Conservation (phyloP, 2,888 invertebrate species). For the Latrodectus elegans region DNA sequence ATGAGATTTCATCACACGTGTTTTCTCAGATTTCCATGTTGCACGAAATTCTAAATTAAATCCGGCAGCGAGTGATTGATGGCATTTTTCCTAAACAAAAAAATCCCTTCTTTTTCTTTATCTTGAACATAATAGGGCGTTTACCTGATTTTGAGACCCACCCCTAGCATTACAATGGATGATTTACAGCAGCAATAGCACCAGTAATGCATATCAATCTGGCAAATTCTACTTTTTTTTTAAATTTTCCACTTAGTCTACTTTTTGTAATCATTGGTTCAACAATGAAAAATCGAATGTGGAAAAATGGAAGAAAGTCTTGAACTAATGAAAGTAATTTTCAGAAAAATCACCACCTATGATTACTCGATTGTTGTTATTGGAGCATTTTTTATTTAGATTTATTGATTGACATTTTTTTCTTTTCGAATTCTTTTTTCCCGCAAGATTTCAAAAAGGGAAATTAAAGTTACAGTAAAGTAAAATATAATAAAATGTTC, state of each 20-base stretch:
- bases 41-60: slow-evolving; percentile 33
- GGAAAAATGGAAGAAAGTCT: slow-evolving; percentile 6
- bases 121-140: slow-evolving; percentile 34
- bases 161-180: not conserved
- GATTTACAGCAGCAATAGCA: slow-evolving; percentile 48
- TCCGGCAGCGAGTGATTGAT: slow-evolving; percentile 29
- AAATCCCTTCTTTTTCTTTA: slow-evolving; percentile 15
- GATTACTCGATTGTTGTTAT: slow-evolving; percentile 24
- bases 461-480: no score
- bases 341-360: slow-evolving; percentile 15
- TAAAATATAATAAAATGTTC: no score
- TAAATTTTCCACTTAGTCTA: not conserved
- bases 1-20: slow-evolving; percentile 17
- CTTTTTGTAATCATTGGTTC: not conserved
- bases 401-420: not conserved
- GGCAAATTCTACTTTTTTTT: slow-evolving; percentile 21
- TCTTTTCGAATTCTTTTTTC: no score
- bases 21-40: slow-evolving; percentile 27
- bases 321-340: slow-evolving; percentile 41
- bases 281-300: slow-evolving; percentile 16
- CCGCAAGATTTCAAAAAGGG: no score
- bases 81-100: slow-evolving; percentile 21
- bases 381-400: slow-evolving; percentile 1
- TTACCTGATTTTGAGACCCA: slow-evolving; percentile 38
- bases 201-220: slow-evolving; percentile 33